phyloP scores from a whole-genome alignment of 2,888 invertebrate species.

The Gastracanthus pulcherrimus region DNA sequence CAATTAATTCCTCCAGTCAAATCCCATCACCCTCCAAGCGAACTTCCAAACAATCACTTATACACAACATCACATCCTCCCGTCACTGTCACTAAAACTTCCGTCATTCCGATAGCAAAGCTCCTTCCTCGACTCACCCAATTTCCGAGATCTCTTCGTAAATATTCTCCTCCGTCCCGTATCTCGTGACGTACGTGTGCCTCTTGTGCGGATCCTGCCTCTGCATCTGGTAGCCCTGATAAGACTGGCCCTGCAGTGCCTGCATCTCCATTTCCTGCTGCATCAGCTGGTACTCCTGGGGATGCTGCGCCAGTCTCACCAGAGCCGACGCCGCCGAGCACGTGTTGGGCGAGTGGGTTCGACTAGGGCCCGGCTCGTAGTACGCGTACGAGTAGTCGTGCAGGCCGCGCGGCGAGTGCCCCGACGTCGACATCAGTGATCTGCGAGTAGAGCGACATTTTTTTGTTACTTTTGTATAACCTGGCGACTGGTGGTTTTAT shows the following conservation, averaged over 20 bases:
- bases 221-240: slow-evolving; percentile 20
- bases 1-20: not conserved
- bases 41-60: too few species aligned
- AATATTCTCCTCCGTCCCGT: slow-evolving; percentile 91
- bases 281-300: slow-evolving; percentile 36
- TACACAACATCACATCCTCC: not conserved
- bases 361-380: slow-evolving; percentile 79
- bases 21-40: not conserved
- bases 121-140: slow-evolving; percentile 65
- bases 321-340: slow-evolving; percentile 33
- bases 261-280: slow-evolving; percentile 35
- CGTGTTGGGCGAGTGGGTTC: not conserved
- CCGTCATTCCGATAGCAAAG: not conserved
- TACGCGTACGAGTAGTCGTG: slow-evolving; percentile 91
- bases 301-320: slow-evolving; percentile 51
- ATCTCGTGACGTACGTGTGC: slow-evolving; percentile 87
- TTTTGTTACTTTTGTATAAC: too few species aligned
- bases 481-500: too few species aligned
- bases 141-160: slow-evolving; percentile 89
- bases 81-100: not conserved
- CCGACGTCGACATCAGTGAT: too few species aligned
- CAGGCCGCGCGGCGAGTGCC: slow-evolving; percentile 54
- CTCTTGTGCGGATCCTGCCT: slow-evolving; percentile 75
- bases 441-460: too few species aligned
- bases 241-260: not conserved